These are phyloP conservation scores for Torymus aiolomorphi DNA, from an alignment of 2,888 invertebrate genomes.

Conservation along the genomic window DNA sequence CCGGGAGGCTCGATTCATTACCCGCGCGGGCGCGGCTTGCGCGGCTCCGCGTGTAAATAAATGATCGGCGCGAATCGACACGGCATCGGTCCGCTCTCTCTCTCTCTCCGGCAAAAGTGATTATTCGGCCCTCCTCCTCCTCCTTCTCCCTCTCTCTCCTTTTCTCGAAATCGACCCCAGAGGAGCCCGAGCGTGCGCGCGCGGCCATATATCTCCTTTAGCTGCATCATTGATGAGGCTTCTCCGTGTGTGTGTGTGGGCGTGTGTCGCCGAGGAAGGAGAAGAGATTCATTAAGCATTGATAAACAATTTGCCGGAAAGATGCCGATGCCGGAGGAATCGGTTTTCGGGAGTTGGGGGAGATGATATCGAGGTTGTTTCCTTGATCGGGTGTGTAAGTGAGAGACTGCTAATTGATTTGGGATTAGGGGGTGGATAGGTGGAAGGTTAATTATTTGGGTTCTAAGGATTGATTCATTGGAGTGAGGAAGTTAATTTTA, in stretches of 20 bases:
- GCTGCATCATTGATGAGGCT: conserved; percentile 72
- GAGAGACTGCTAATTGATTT: too few relatives aligned
- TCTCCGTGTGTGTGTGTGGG: neutral
- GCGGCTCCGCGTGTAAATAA: conserved; percentile 68
- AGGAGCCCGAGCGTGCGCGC: conserved; percentile 63
- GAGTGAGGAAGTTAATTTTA: too few relatives aligned
- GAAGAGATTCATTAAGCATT: conserved; percentile 49
- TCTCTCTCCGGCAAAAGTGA: conserved; percentile 69
- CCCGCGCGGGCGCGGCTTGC: too few relatives aligned
- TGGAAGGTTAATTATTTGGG: too few relatives aligned
- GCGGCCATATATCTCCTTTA: conserved; percentile 69
- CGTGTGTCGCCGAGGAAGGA: neutral
- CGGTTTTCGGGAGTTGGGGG: too few relatives aligned
- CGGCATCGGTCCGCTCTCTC: conserved; percentile 59
- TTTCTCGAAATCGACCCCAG: conserved; percentile 72
- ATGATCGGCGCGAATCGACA: conserved; percentile 66
- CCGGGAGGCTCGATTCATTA: conserved; percentile 73
- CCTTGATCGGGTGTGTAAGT: neutral
- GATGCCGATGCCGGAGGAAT: too few relatives aligned
- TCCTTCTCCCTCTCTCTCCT: conserved; percentile 56
- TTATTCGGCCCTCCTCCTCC: conserved; percentile 67
- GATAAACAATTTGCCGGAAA: conserved; percentile 49
- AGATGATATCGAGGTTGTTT: neutral
- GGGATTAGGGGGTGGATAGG: too few relatives aligned
- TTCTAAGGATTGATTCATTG: too few relatives aligned